Evolutionary conservation across 2,113 vertebrate species (phyloP).

Genomic region (Opisthocomus hoazin): DNA sequence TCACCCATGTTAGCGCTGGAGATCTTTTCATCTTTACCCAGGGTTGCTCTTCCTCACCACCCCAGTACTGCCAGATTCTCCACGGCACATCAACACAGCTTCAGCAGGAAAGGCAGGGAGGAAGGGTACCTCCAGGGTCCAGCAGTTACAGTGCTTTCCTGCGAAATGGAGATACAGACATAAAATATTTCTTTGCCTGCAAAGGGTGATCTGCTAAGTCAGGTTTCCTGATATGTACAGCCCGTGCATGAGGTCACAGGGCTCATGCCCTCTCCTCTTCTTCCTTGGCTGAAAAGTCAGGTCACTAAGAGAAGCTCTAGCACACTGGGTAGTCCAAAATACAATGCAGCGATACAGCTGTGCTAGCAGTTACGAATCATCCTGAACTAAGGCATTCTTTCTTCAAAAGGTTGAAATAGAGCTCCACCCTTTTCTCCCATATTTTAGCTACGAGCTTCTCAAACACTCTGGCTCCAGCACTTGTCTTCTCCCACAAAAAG

Average conservation of each 20-base stretch:
- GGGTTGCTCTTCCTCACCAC: neutral
- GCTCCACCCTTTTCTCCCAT: neutral
- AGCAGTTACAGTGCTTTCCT: neutral
- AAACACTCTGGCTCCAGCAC: neutral
- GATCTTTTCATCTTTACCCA: neutral
- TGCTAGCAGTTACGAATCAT: neutral
- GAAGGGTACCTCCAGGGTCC: neutral
- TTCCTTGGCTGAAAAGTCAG: neutral
- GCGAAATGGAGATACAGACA: neutral
- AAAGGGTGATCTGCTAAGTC: neutral
- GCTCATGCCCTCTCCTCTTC: neutral
- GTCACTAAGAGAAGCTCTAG: neutral
- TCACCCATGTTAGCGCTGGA: neutral
- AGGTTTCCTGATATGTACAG: neutral
- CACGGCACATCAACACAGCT: neutral
- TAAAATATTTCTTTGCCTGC: neutral
- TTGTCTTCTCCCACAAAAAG: neutral
- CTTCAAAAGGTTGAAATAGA: neutral
- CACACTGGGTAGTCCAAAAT: neutral
- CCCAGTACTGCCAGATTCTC: neutral
- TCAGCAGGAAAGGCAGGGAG: neutral
- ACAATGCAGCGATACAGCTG: neutral
- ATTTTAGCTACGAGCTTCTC: neutral
- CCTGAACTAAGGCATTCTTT: neutral
- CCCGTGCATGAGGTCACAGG: rapidly evolving